Conservation (phyloP, 2,113 vertebrate species). For the Pituophis catenifer region DNA sequence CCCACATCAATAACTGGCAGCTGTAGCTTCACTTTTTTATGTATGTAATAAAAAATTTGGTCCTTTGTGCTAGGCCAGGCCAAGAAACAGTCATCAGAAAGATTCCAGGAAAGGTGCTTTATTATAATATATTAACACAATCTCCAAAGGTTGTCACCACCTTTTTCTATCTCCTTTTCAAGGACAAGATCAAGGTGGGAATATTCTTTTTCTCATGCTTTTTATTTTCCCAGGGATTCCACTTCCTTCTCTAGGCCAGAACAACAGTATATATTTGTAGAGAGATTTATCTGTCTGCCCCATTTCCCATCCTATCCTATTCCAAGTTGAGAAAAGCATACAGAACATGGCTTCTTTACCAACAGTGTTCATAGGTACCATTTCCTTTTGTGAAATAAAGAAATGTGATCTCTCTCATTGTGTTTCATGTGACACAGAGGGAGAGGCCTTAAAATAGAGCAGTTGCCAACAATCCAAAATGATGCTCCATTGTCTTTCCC, state of each 20-base stretch:
- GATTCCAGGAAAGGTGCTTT: not conserved
- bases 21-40: not conserved
- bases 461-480: not conserved
- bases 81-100: not conserved
- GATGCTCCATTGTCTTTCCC: not conserved
- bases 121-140: not conserved
- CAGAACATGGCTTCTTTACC: not conserved
- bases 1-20: not conserved
- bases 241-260: not conserved
- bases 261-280: not conserved
- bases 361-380: not conserved
- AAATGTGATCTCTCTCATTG: not conserved
- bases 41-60: not conserved
- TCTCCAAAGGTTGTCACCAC: not conserved
- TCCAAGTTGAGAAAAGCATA: not conserved
- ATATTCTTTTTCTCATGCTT: not conserved
- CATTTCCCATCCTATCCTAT: not conserved
- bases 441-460: not conserved
- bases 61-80: not conserved
- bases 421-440: not conserved
- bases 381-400: not conserved
- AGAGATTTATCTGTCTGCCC: not conserved
- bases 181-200: not conserved
- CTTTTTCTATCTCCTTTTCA: not conserved
- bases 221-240: not conserved